These are phyloP conservation scores for Lasaia peninsularis DNA, from an alignment of 1,140 invertebrate genomes.

Conservation along the genomic window DNA sequence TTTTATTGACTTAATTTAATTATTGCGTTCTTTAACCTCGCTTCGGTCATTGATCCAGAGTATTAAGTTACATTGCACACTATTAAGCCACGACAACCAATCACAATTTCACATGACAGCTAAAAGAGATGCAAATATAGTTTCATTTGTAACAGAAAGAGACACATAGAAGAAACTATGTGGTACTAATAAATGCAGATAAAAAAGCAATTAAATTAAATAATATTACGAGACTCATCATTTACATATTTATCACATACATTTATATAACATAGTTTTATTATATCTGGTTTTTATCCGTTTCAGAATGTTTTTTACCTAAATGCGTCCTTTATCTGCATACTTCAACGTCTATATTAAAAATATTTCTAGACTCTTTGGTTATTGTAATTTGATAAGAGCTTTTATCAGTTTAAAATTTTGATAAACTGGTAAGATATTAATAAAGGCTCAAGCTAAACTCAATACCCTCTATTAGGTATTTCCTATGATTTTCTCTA, in stretches of 20 bases:
- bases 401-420: too few relatives aligned
- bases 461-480: too few relatives aligned
- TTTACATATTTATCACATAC: not conserved
- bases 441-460: too few relatives aligned
- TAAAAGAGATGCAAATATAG: conserved; percentile 43
- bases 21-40: not conserved
- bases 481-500: too few relatives aligned
- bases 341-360: too few relatives aligned
- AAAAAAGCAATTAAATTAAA: not conserved
- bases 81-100: conserved; percentile 34
- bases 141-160: conserved; percentile 27
- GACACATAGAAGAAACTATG: conserved; percentile 33
- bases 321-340: too few relatives aligned
- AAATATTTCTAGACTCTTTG: too few relatives aligned
- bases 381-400: too few relatives aligned
- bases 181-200: conserved; percentile 18
- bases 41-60: conserved; percentile 28
- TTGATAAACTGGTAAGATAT: too few relatives aligned
- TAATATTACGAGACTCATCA: not conserved
- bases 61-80: conserved; percentile 20
- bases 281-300: too few relatives aligned
- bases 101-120: conserved; percentile 49
- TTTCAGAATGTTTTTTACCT: too few relatives aligned
- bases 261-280: not conserved
- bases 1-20: not conserved